Conservation (phyloP, 2,113 vertebrate species). For the Sylvia atricapilla region DNA sequence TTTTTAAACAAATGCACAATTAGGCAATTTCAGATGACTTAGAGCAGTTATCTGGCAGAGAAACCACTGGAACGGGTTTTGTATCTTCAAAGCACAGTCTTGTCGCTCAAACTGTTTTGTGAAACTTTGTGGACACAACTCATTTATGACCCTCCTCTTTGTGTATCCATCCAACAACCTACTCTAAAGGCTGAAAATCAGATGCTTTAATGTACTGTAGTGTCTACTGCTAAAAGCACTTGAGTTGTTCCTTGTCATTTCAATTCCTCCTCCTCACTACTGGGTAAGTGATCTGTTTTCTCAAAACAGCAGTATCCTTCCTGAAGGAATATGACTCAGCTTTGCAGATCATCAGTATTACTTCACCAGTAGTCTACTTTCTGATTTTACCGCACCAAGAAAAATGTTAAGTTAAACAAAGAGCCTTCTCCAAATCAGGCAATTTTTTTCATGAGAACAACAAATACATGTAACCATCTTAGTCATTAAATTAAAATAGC, state of each 20-base stretch:
- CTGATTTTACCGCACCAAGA: not conserved
- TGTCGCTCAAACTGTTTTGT: not conserved
- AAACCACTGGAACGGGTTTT: not conserved
- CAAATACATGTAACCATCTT: not conserved
- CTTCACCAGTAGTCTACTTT: slow-evolving; percentile 42
- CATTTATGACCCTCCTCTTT: not conserved
- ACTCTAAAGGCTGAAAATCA: slow-evolving; percentile 8
- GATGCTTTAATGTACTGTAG: slow-evolving; percentile 32
- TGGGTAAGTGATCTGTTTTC: slow-evolving; percentile 43
- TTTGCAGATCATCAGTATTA: slow-evolving; percentile 62
- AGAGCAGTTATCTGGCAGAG: not conserved
- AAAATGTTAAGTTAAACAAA: slow-evolving; percentile 29
- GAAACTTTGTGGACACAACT: not conserved
- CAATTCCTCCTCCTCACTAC: slow-evolving; percentile 54
- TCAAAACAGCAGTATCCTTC: slow-evolving; percentile 62
- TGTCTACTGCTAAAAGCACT: slow-evolving; percentile 49
- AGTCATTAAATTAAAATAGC: not conserved
- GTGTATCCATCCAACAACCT: not conserved
- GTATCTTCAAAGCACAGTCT: not conserved
- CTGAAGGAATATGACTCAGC: slow-evolving; percentile 70
- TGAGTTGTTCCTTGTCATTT: slow-evolving; percentile 39
- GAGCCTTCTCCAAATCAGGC: not conserved
- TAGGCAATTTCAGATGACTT: not conserved
- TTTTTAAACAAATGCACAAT: not conserved
- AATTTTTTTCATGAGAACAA: not conserved